A percentile compares a stretch with the other conserved stretches of the same genome.
These are phyloP conservation scores for Ceratitis capitata DNA, from an alignment of 1,140 invertebrate genomes.

Conservation along the genomic window DNA sequence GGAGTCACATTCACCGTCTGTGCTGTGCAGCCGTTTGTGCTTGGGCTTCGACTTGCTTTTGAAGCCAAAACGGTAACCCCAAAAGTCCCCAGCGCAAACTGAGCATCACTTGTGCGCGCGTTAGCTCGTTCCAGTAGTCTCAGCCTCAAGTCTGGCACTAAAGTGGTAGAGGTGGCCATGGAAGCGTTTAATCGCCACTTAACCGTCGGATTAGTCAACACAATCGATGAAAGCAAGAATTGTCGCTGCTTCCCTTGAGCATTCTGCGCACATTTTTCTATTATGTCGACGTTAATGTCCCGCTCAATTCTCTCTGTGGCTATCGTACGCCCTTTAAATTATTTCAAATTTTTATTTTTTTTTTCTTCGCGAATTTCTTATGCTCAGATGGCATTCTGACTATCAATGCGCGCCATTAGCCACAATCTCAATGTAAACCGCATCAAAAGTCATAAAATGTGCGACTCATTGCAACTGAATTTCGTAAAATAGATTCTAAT, in stretches of 20 bases:
- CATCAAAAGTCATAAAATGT: not conserved
- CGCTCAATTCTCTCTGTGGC: not conserved
- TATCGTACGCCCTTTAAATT: not conserved
- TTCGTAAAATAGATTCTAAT: slow-evolving; percentile 12
- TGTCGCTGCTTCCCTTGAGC: not conserved
- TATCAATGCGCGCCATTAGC: not conserved
- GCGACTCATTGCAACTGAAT: not conserved
- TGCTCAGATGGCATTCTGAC: not conserved
- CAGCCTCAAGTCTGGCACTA: no score
- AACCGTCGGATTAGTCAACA: not conserved
- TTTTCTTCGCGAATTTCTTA: not conserved
- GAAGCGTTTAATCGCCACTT: not conserved
- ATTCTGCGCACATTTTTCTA: not conserved
- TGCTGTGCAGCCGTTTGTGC: slow-evolving; percentile 6
- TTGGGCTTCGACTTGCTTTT: not conserved
- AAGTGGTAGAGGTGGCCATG: no score
- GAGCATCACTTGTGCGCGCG: no score
- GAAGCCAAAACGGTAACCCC: not conserved
- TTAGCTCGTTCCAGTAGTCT: not conserved
- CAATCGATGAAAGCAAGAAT: not conserved
- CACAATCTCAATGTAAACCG: not conserved
- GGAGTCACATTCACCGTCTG: not conserved
- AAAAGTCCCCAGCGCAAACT: not conserved
- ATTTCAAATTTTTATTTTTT: not conserved
- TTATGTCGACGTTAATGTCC: not conserved